Percentiles rank a stretch among this genome's conserved stretches.
These are phyloP conservation scores for Lottia gigantea DNA, from an alignment of 2,888 invertebrate genomes.

Conservation along the genomic window DNA sequence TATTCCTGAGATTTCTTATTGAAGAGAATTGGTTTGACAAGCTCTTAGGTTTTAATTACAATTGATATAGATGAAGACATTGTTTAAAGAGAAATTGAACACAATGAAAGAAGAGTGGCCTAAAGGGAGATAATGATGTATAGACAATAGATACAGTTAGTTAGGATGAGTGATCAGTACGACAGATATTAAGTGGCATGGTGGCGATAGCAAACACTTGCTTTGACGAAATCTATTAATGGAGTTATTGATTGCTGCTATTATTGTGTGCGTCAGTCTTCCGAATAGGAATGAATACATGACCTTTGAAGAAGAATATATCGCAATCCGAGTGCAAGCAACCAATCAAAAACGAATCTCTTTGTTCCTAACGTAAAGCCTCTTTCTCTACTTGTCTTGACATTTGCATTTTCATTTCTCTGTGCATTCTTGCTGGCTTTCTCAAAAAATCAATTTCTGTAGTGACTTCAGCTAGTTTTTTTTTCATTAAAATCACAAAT, in stretches of 20 bases:
- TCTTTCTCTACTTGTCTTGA: conserved; percentile 11
- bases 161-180: conserved; percentile 16
- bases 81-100: background rate
- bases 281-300: conserved; percentile 27
- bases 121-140: conserved; percentile 7
- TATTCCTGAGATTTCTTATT: too few relatives aligned
- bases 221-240: conserved; percentile 30
- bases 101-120: conserved; percentile 2
- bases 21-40: background rate
- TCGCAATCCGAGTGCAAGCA: conserved; percentile 24
- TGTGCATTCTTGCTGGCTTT: background rate
- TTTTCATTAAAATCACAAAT: conserved; percentile 10
- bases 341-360: conserved; percentile 23
- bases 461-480: background rate
- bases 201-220: conserved; percentile 25
- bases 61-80: conserved; percentile 8
- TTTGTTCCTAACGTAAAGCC: conserved; percentile 23
- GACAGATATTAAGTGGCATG: conserved; percentile 27
- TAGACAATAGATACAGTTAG: conserved; percentile 11
- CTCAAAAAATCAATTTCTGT: conserved; percentile 8
- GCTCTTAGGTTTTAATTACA: background rate
- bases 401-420: conserved; percentile 9
- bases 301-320: conserved; percentile 26
- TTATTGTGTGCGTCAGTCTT: conserved; percentile 21
- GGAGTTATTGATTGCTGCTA: conserved; percentile 26